These are phyloP conservation scores for Euzetes globulus DNA, from an alignment of 2,888 invertebrate species.

Conservation along the genomic window DNA sequence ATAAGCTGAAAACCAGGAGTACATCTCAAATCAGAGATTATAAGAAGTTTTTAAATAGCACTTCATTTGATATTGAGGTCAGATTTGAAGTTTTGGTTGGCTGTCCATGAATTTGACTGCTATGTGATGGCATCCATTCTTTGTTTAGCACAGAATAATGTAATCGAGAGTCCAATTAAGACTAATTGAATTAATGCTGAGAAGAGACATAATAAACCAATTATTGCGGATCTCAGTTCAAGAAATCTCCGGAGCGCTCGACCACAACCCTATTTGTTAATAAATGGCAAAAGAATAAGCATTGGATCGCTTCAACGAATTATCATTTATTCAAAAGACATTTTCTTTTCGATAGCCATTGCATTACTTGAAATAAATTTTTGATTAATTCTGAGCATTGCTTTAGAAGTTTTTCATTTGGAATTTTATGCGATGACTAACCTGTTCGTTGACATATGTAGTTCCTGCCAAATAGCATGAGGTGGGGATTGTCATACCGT, in stretches of 20 bases:
- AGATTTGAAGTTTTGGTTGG: background rate
- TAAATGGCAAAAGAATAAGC: no score
- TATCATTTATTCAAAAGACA: no score
- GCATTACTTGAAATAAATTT: background rate
- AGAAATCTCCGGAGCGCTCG: conserved; percentile 31
- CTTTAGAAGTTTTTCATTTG: background rate
- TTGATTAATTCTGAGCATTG: background rate
- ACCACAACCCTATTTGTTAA: conserved; percentile 34
- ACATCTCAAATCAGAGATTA: no score
- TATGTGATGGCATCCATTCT: background rate
- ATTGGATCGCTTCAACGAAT: no score
- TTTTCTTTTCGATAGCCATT: background rate
- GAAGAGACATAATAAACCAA: conserved; percentile 32
- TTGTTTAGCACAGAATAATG: conserved; percentile 31
- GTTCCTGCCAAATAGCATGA: conserved; percentile 34
- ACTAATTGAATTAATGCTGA: conserved; percentile 28
- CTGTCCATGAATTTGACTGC: conserved; percentile 2
- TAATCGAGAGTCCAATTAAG: conserved; percentile 27
- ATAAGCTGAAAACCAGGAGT: no score
- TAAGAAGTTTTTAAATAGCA: no score
- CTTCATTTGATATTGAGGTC: background rate
- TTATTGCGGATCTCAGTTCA: conserved; percentile 35
- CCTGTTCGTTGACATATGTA: conserved; percentile 37
- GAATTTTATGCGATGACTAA: background rate
- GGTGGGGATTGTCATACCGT: conserved; percentile 36